Evolutionary conservation across 2,797 vertebrate species (phyloP), one percentile per base, ranked within the genome.

Genomic region (Hemibagrus guttatus): DNA sequence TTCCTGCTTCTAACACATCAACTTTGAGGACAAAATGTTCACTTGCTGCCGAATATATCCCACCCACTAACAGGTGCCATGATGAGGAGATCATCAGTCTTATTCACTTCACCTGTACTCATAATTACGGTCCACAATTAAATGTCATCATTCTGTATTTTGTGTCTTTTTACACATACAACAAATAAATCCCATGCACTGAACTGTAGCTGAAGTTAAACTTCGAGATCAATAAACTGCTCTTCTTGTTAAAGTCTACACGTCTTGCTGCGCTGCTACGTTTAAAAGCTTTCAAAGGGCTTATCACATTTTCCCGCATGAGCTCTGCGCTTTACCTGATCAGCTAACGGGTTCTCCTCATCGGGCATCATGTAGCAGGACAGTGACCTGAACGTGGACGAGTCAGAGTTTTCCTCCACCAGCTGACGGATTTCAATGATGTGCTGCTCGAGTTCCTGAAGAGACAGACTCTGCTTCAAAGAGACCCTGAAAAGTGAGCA

Each of bases 361-460:
- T 98, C 97, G n/a, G 98, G 95, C 95, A 99, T 96, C 96, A 99
- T 94, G 93, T 97, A 99, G 90, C 95, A 96, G 90, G 97, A 96
- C 75, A 99, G 93, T 1, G 94, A 91, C 58, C 94, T 90, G 93
- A 79, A 85, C 66, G 87, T 87, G 46, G 90, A 86, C 8, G 88
- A 85, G 31, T 92, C 86, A 42, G 86, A 89, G 81, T 89, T 91
- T 2, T 95, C 90, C 92, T 99, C 98, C 89, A 98, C 95, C 83
- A 95, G 92, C 1, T 93, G 95, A 86, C 98, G 93, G 92, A 99
- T 96, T 93, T 97, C 96, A 90, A 93, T 94, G 80, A 99, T 71
- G 91, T 97, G 96, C 91, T 97, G 94, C 92, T 99, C 98, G 94
- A 99, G 52, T 81, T 99, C 98, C 95, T 96, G 93, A 92, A 99